Conservation (phyloP, 2,113 vertebrate genomes). For the Morone saxatilis region DNA sequence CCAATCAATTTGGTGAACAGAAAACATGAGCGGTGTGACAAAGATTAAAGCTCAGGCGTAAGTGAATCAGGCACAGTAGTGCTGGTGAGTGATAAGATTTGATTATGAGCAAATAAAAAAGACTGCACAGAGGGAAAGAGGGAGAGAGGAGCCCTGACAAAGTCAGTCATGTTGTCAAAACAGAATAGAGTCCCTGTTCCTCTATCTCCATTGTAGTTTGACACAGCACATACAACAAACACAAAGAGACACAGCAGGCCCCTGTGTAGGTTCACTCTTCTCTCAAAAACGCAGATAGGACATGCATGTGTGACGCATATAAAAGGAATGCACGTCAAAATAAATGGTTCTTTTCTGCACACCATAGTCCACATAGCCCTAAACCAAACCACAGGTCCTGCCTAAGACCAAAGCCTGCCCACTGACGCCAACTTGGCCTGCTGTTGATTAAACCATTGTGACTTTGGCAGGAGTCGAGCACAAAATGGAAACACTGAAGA, state of each 20-base stretch:
- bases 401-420: conserved; percentile 72
- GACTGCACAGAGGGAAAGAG: conserved; percentile 36
- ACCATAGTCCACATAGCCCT: conserved; percentile 59
- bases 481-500: conserved; percentile 70
- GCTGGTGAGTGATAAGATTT: conserved; percentile 52
- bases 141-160: conserved; percentile 35
- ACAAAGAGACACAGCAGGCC: conserved; percentile 41
- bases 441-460: conserved; percentile 76
- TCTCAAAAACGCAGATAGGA: conserved; percentile 63
- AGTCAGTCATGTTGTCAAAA: conserved; percentile 62
- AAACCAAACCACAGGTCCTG: conserved; percentile 78
- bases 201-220: conserved; percentile 34
- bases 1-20: conserved; percentile 45
- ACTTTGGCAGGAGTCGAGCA: conserved; percentile 70
- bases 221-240: conserved; percentile 33
- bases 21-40: conserved; percentile 63
- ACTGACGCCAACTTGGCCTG: conserved; percentile 75
- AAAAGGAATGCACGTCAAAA: conserved; percentile 76
- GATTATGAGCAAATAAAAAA: conserved; percentile 71
- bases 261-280: conserved; percentile 15
- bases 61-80: conserved; percentile 42
- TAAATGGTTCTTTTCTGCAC: conserved; percentile 73
- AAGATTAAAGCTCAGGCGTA: conserved; percentile 62
- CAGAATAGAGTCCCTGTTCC: conserved; percentile 57
- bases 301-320: conserved; percentile 67